phyloP scores from a whole-genome alignment of 1,140 invertebrate species.

The Melanaphis sacchari region DNA sequence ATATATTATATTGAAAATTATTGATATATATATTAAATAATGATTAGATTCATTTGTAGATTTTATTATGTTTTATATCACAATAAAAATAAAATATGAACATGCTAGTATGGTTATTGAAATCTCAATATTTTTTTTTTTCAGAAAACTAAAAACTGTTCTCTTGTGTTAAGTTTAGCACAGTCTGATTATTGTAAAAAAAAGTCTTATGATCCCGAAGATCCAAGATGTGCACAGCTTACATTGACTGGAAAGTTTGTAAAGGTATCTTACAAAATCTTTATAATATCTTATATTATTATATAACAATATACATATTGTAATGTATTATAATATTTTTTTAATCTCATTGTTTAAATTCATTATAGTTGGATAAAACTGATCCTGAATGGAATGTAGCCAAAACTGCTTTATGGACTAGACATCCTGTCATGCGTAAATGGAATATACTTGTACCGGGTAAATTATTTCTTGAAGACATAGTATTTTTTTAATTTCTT shows the following conservation, averaged over 20 bases:
- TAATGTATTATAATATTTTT: background rate
- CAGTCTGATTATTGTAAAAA: constrained; percentile 66
- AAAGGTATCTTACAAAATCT: constrained; percentile 65
- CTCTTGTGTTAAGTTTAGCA: constrained; percentile 58
- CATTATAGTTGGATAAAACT: constrained; percentile 67
- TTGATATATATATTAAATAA: background rate
- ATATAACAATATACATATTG: background rate
- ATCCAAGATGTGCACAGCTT: constrained; percentile 78
- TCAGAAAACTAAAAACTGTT: constrained; percentile 57
- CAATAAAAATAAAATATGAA: background rate
- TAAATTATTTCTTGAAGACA: constrained; percentile 4
- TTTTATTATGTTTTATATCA: background rate
- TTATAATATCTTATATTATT: too few relatives aligned
- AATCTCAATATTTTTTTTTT: background rate
- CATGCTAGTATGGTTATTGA: background rate
- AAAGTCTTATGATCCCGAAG: constrained; percentile 76
- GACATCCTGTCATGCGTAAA: constrained; percentile 74
- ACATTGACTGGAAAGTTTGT: constrained; percentile 76
- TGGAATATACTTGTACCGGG: constrained; percentile 65
- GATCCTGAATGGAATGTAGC: constrained; percentile 70
- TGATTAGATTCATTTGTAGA: background rate
- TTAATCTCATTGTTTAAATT: background rate
- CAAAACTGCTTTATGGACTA: constrained; percentile 70
- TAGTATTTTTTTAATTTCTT: background rate
- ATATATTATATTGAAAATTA: background rate